These are phyloP conservation scores for Percina caprodes DNA, from an alignment of 2,113 vertebrate genomes.

Conservation along the genomic window DNA sequence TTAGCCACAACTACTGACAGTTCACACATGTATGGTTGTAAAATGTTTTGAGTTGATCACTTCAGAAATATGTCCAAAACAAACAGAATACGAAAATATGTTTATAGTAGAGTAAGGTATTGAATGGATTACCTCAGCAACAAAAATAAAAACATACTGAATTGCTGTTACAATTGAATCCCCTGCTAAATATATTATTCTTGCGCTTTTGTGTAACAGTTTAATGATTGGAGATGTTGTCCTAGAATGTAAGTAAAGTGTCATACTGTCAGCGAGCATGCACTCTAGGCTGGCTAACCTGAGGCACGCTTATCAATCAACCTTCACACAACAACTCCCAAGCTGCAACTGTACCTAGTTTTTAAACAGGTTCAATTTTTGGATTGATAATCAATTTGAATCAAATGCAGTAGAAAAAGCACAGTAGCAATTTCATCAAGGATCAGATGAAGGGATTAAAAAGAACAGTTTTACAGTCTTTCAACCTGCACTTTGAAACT, in stretches of 20 bases:
- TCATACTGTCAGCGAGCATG: constrained; percentile 47
- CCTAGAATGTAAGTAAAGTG: not conserved
- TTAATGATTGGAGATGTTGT: not conserved
- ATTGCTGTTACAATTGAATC: not conserved
- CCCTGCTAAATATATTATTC: not conserved
- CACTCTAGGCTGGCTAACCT: constrained; percentile 90
- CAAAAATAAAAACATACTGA: not conserved
- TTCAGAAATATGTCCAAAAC: constrained; percentile 36
- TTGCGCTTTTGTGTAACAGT: not conserved
- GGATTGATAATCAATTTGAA: not conserved
- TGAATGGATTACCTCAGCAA: constrained; percentile 10
- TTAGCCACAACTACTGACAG: constrained; percentile 12
- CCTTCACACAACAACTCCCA: constrained; percentile 22
- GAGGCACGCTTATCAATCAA: constrained; percentile 67
- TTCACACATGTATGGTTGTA: not conserved
- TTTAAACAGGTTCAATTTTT: not conserved
- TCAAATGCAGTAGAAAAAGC: not conserved
- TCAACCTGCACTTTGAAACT: not conserved
- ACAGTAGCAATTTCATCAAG: not conserved
- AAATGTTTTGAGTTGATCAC: constrained; percentile 22
- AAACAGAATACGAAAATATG: constrained; percentile 42
- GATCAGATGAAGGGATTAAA: not conserved
- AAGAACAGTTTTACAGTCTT: not conserved
- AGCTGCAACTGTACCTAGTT: not conserved
- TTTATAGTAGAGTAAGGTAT: not conserved